These are phyloP conservation scores for Jaculus jaculus DNA, from an alignment of 2,113 vertebrate genomes.

Conservation along the genomic window DNA sequence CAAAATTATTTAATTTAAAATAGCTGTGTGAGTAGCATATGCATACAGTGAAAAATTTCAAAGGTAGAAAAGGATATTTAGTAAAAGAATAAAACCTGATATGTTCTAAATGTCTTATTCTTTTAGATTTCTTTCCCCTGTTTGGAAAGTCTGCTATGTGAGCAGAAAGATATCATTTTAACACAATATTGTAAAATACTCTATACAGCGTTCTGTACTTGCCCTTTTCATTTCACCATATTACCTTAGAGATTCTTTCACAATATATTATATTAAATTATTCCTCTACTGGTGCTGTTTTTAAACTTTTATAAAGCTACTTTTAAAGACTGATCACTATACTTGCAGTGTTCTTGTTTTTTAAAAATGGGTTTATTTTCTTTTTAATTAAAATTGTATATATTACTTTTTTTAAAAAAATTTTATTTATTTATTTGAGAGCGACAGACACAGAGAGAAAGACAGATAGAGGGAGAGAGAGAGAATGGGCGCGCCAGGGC, in stretches of 20 bases:
- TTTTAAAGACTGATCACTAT: slow-evolving; percentile 32
- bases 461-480: too few relatives aligned
- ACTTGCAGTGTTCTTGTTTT: background rate
- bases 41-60: background rate
- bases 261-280: slow-evolving; percentile 39
- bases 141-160: slow-evolving; percentile 30
- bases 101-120: slow-evolving; percentile 19
- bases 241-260: slow-evolving; percentile 49
- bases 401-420: slow-evolving; percentile 35
- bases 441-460: too few relatives aligned
- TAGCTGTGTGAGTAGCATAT: background rate
- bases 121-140: background rate
- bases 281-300: slow-evolving; percentile 23
- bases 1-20: slow-evolving; percentile 24
- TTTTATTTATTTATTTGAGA: too few relatives aligned
- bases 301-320: slow-evolving; percentile 49
- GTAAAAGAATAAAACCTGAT: slow-evolving; percentile 30
- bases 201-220: background rate
- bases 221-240: slow-evolving; percentile 19
- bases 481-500: too few relatives aligned
- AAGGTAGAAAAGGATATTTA: slow-evolving; percentile 45
- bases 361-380: background rate
- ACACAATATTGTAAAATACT: slow-evolving; percentile 20
- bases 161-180: slow-evolving; percentile 58
- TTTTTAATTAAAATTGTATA: slow-evolving; percentile 49